Evolutionary conservation across 2,888 invertebrate genomes (phyloP).

Genomic region (Lepidochrysops patricia): DNA sequence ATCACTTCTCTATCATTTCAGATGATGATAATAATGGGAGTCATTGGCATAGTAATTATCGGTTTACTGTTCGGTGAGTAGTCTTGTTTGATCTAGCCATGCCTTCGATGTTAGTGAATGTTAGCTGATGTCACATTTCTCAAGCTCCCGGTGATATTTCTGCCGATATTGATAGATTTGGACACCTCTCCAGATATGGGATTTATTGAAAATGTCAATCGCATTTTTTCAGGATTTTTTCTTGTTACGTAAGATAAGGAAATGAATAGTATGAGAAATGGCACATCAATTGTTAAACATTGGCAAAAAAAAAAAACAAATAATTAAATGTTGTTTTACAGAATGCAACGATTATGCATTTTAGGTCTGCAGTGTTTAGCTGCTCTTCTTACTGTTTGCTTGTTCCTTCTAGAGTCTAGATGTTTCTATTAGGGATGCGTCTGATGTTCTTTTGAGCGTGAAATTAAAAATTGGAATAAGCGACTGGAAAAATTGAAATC

Average conservation of each 20-base stretch:
- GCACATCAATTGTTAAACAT: background rate
- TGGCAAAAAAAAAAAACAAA: background rate
- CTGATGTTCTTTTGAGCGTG: conserved; percentile 3
- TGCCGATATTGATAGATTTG: no score
- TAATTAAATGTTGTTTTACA: conserved; percentile 2
- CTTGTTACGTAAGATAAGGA: background rate
- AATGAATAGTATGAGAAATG: background rate
- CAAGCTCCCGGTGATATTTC: background rate
- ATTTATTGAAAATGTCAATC: no score
- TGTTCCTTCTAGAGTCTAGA: conserved; percentile 20
- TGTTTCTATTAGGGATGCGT: conserved; percentile 8
- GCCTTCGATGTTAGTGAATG: conserved; percentile 29
- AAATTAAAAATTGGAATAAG: background rate
- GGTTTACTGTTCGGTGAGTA: conserved; percentile 92
- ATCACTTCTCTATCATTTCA: conserved; percentile 54
- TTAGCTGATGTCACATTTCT: conserved; percentile 15
- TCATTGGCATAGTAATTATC: conserved; percentile 86
- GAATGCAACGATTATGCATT: background rate
- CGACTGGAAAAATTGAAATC: background rate
- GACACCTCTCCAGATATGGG: no score
- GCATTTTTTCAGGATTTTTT: no score
- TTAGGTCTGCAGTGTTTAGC: conserved; percentile 24
- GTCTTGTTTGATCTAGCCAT: conserved; percentile 15
- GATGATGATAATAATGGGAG: conserved; percentile 95
- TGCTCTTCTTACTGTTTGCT: conserved; percentile 32